Percentiles rank a stretch among this genome's conserved stretches.
Conservation (phyloP, 2,113 vertebrate genomes). For the Pardalotus punctatus region DNA sequence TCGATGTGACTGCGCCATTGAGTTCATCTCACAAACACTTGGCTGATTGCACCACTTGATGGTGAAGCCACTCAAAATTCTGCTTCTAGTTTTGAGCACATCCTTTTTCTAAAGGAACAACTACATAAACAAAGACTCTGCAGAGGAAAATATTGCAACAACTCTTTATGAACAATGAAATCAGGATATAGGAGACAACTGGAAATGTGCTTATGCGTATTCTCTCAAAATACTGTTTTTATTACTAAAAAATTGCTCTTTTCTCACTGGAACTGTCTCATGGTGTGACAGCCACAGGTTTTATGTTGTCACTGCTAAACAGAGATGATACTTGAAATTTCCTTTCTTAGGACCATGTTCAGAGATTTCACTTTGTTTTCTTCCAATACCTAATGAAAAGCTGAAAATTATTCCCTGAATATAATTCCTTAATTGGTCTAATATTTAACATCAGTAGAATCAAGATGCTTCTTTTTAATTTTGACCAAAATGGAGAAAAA, state of each 20-base stretch:
- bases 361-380: not conserved
- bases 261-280: not conserved
- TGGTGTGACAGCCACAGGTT: not conserved
- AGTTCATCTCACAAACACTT: not conserved
- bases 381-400: not conserved
- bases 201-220: not conserved
- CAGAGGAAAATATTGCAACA: not conserved
- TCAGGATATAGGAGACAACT: not conserved
- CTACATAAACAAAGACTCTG: not conserved
- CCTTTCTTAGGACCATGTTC: not conserved
- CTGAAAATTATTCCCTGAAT: not conserved
- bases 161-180: not conserved
- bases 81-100: not conserved
- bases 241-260: not conserved
- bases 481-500: not conserved
- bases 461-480: not conserved
- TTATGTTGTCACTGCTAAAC: not conserved
- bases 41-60: not conserved
- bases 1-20: fast-evolving
- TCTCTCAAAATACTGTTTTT: not conserved
- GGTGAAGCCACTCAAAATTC: not conserved
- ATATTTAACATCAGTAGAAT: not conserved
- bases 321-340: not conserved
- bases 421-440: not conserved
- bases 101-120: not conserved